Base-by-base conservation (phyloP, 1,140 invertebrate species). In the Colletes gigas region DNA sequence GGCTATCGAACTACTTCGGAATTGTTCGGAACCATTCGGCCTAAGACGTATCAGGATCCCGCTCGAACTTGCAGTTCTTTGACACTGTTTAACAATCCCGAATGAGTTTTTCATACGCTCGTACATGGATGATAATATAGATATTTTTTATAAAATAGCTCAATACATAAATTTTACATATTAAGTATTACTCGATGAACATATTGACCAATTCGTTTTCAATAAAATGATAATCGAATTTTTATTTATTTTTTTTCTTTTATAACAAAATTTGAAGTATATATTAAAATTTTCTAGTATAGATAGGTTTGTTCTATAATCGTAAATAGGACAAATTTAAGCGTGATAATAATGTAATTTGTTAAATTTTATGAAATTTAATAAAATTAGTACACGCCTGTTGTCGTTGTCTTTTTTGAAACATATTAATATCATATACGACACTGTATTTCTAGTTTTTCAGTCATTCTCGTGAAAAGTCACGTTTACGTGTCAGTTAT, bases 401-500 rank as follows among this genome's bases (percentile, higher is more conserved):
- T 52, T 6, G 47, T 10, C 19, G 7, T 9, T 15, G 4, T 12
- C n/a, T 21, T 57, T 0, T 55, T 21, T 4, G 39, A n/a, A 47
- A 17, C 9, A 10, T 17, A 10, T 68, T 5, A 1, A 44, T 55
- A 77, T 66, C 15, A n/a, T 2, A n/a, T 71, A 68, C 44, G 59
- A 72, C 55, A 78, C 50, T 66, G 59, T 17, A n/a, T 60, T 70
- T 72, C 30, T 55, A 9, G 12, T 39, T 47, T 47, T 47, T 9
- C 8, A 41, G 17, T 55, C 8, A 21, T 65, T 63, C 60, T 62
- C 57, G 47, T 47, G 52, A 41, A 77, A 76, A 82, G 63, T 87
- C 60, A 73, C 44, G 55, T 81, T 83, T 69, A 78, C 78, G 65
- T 80, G 73, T 74, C 69, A 81, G 50, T 80, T 80, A 79, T 57